Conservation (phyloP, 2,113 vertebrate genomes). For the Orientallactaga bullata region DNA sequence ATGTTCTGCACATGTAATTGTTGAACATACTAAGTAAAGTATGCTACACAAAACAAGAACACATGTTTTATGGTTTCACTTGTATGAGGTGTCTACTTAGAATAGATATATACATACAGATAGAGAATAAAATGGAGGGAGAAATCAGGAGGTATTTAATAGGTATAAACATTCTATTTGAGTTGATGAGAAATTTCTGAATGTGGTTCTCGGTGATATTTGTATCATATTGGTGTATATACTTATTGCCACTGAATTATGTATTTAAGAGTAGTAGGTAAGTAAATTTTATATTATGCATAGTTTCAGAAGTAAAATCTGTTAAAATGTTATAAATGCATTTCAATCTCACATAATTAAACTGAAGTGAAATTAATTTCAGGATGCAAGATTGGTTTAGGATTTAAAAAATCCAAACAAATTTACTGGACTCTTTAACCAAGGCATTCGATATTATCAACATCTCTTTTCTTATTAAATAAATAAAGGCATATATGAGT, state of each 20-base stretch:
- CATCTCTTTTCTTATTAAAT: background rate
- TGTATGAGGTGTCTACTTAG: too few species aligned
- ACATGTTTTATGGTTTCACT: too few species aligned
- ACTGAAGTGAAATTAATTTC: slow-evolving; percentile 1
- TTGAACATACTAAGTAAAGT: too few species aligned
- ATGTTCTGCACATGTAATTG: too few species aligned
- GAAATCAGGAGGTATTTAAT: too few species aligned
- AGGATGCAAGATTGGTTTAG: background rate
- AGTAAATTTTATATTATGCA: background rate
- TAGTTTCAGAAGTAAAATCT: background rate
- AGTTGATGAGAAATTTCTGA: background rate
- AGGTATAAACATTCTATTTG: background rate
- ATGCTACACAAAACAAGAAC: too few species aligned
- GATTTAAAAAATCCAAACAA: background rate
- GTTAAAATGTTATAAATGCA: background rate
- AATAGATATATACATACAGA: too few species aligned
- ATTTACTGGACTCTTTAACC: background rate
- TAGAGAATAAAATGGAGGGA: too few species aligned
- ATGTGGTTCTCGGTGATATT: background rate
- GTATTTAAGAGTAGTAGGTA: background rate
- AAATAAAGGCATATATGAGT: background rate
- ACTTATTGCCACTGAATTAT: background rate
- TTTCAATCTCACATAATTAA: background rate
- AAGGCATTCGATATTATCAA: background rate
- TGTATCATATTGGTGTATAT: background rate